Conservation (phyloP, 2,113 vertebrate species). For the Xyliphius kryptos region DNA sequence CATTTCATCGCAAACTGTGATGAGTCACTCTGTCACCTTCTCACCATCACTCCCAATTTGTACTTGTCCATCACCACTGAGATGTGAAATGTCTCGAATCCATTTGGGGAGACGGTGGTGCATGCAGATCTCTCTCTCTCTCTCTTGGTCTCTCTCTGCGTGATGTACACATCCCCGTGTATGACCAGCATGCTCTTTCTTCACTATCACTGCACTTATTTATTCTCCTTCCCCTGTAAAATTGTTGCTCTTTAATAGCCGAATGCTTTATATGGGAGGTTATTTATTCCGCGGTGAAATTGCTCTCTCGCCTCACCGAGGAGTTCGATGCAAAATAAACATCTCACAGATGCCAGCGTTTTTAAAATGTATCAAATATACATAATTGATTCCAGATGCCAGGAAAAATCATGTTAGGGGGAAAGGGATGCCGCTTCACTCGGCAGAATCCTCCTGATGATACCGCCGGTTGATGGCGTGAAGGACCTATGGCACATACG, state of each 20-base stretch:
- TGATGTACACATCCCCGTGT: conserved; percentile 15
- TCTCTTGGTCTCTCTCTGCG: neutral
- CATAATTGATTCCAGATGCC: conserved; percentile 41
- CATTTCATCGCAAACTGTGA: conserved; percentile 31
- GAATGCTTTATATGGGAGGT: neutral
- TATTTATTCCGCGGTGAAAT: neutral
- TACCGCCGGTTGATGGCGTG: too few species aligned
- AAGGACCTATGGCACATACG: too few species aligned
- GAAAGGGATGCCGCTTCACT: conserved; percentile 4
- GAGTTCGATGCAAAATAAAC: conserved; percentile 26
- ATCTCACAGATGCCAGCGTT: conserved; percentile 32
- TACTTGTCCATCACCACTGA: conserved; percentile 35
- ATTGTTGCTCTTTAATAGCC: neutral
- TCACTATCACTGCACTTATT: neutral
- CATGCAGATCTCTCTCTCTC: neutral
- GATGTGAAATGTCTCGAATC: neutral
- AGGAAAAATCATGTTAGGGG: neutral
- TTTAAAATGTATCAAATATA: conserved; percentile 34
- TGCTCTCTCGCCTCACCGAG: neutral
- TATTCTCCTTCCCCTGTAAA: too few species aligned
- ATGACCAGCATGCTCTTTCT: neutral
- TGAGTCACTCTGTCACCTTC: conserved; percentile 32
- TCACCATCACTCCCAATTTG: conserved; percentile 28
- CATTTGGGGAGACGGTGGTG: neutral
- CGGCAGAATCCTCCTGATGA: neutral